Conservation (phyloP, 2,113 vertebrate genomes). For the Pseudolaguvia tuberculata region DNA sequence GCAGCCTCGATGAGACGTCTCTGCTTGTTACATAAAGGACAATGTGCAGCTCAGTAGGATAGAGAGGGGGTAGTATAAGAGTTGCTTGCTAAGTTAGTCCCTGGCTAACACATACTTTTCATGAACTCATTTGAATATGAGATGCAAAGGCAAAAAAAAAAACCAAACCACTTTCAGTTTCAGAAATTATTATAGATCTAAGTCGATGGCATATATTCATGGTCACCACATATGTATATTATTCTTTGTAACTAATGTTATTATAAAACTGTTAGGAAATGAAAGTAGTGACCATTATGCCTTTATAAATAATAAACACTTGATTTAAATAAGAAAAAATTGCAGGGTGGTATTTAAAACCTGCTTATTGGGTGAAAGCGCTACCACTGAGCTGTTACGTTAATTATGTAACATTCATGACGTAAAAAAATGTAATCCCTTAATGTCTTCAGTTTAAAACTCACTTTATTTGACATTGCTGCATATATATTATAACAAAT, state of each 20-base stretch:
- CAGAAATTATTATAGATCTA: background rate
- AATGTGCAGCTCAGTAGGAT: slow-evolving; percentile 49
- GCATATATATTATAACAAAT: no score
- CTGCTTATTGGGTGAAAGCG: no score
- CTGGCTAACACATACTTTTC: background rate
- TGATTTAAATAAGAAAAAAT: no score
- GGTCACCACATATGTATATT: no score
- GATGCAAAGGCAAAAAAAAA: background rate
- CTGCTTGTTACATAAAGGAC: slow-evolving; percentile 64
- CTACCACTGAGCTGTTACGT: no score
- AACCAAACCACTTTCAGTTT: background rate
- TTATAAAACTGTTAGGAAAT: background rate
- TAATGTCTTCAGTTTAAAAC: no score
- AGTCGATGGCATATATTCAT: background rate
- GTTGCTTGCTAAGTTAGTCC: slow-evolving; percentile 13
- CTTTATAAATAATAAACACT: no score
- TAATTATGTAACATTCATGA: no score
- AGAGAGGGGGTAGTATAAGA: slow-evolving; percentile 25
- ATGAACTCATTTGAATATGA: background rate
- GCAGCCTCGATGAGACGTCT: slow-evolving; percentile 80
- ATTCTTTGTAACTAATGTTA: background rate
- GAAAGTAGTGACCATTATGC: no score
- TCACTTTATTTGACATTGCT: no score
- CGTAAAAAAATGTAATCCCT: no score
- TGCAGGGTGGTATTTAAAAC: no score